Evolutionary conservation across 2,113 vertebrate species (phyloP).

Genomic region (Malaclemys terrapin): DNA sequence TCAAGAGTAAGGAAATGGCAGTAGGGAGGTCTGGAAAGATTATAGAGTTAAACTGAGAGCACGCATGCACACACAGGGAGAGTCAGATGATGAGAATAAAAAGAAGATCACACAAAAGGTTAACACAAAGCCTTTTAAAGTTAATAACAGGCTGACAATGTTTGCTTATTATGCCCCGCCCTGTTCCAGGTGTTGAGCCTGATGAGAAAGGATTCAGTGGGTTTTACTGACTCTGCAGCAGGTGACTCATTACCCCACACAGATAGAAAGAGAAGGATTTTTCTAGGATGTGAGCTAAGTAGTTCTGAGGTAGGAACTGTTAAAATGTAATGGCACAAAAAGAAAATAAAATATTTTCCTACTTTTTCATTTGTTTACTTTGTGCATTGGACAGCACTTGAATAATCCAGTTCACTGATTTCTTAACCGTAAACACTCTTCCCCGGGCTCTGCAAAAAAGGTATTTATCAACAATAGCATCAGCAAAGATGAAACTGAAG

Average conservation of each 20-base stretch:
- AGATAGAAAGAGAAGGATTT: constrained; percentile 21
- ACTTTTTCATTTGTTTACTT: constrained; percentile 15
- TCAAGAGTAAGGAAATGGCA: constrained; percentile 2
- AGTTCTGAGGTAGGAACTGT: not conserved
- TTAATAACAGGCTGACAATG: constrained; percentile 8
- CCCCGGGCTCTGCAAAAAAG: constrained; percentile 16
- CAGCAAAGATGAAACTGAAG: constrained; percentile 16
- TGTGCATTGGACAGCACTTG: constrained; percentile 27
- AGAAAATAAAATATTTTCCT: constrained; percentile 26
- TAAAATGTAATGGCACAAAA: constrained; percentile 1
- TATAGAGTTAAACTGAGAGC: constrained; percentile 39
- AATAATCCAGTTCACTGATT: constrained; percentile 12
- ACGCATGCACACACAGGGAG: not conserved
- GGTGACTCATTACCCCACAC: not conserved
- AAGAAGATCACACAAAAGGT: not conserved
- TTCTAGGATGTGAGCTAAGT: not conserved
- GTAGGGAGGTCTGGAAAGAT: constrained; percentile 24
- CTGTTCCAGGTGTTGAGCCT: constrained; percentile 36
- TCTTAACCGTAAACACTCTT: not conserved
- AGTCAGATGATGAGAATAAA: not conserved
- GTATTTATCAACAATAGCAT: not conserved
- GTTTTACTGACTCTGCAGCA: constrained; percentile 33
- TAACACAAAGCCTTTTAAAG: constrained; percentile 46
- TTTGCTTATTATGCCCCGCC: constrained; percentile 27
- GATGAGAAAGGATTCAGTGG: constrained; percentile 25